Evolutionary conservation across 1,140 invertebrate genomes (phyloP).

Genomic region (Drosophila suzukii): DNA sequence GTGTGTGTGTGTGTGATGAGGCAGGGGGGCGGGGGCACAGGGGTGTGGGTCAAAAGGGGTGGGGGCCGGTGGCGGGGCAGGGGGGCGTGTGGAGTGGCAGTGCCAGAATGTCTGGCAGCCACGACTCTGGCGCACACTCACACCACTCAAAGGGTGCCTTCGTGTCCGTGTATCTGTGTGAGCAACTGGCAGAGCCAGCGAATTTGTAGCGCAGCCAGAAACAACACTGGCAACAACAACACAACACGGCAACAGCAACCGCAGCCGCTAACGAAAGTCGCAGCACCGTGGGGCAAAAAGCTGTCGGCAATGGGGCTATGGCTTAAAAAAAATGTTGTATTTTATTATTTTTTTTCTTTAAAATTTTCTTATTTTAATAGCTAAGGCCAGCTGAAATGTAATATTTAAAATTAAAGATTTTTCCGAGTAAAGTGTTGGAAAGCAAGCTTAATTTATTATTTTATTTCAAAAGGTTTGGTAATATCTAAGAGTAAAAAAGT

Average conservation of each 20-base stretch:
- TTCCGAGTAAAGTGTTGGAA: too few species aligned
- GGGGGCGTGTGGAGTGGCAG: constrained; percentile 43
- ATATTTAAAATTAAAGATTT: too few species aligned
- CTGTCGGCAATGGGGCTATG: not conserved
- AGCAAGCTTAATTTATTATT: too few species aligned
- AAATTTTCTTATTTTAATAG: too few species aligned
- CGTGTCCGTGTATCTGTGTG: constrained; percentile 23
- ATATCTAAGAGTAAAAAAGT: too few species aligned
- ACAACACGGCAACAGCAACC: constrained; percentile 42
- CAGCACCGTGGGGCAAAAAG: constrained; percentile 63
- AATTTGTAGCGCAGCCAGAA: constrained; percentile 76
- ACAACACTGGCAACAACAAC: constrained; percentile 12
- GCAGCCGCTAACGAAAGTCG: constrained; percentile 40
- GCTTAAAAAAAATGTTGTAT: not conserved
- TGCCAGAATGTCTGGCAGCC: constrained; percentile 82
- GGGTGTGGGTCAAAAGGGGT: constrained; percentile 23
- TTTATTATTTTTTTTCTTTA: too few species aligned
- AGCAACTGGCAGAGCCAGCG: constrained; percentile 68
- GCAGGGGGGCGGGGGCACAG: constrained; percentile 3
- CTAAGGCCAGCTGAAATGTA: too few species aligned
- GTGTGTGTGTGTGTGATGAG: constrained; percentile 7
- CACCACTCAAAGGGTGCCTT: not conserved
- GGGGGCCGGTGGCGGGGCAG: constrained; percentile 1
- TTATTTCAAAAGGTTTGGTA: too few species aligned
- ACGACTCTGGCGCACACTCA: constrained; percentile 62